Percentiles rank a stretch among this genome's conserved stretches.
These are phyloP conservation scores for Disparrhopalites patrizii DNA, from an alignment of 2,888 invertebrate genomes.

Conservation along the genomic window DNA sequence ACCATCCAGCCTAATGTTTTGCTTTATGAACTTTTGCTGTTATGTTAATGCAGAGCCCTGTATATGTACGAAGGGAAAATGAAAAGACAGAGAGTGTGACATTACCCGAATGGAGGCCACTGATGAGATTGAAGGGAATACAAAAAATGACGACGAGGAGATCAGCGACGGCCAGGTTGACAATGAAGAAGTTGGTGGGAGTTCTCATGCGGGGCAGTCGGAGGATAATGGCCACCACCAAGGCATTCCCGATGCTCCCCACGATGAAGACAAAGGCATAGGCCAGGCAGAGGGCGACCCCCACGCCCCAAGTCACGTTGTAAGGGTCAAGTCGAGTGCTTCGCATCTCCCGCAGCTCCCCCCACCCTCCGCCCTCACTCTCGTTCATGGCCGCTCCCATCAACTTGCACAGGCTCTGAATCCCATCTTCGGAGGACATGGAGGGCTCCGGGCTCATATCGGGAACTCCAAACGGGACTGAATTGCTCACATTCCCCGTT, in stretches of 20 bases:
- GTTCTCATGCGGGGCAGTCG: slow-evolving; percentile 85
- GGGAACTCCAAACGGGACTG: no score
- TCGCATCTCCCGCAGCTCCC: no score
- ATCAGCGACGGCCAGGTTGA: slow-evolving; percentile 59
- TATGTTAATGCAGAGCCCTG: neutral
- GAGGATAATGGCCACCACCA: slow-evolving; percentile 83
- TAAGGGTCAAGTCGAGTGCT: neutral
- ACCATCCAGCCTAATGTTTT: neutral
- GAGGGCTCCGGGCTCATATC: no score
- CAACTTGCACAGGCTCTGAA: no score
- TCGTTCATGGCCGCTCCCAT: no score
- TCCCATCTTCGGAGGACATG: no score
- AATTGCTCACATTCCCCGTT: no score
- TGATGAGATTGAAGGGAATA: slow-evolving; percentile 58
- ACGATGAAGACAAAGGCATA: slow-evolving; percentile 80
- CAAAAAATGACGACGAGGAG: slow-evolving; percentile 58
- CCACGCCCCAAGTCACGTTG: slow-evolving; percentile 24
- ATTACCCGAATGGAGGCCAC: slow-evolving; percentile 58
- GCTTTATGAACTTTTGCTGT: neutral
- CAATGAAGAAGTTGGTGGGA: slow-evolving; percentile 80
- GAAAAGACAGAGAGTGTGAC: neutral
- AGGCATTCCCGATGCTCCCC: slow-evolving; percentile 81
- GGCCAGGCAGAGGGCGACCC: slow-evolving; percentile 70
- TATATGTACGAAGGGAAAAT: neutral
- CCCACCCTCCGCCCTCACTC: no score